These are phyloP conservation scores for Manis pentadactyla DNA, from an alignment of 2,797 vertebrate genomes.

Conservation along the genomic window DNA sequence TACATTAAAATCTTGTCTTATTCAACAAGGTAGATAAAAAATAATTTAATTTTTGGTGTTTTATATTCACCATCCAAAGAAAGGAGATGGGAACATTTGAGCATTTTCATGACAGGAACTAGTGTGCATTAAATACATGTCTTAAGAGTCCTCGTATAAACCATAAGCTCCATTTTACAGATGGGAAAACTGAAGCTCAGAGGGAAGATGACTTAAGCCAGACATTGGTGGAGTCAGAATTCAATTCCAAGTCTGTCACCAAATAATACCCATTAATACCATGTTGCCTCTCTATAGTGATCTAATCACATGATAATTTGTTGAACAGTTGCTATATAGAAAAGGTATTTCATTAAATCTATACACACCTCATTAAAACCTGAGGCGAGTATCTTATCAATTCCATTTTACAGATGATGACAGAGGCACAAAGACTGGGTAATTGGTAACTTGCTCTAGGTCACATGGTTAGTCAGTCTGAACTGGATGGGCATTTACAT, in stretches of 20 bases:
- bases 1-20: conserved; percentile 47
- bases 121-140: conserved; percentile 7
- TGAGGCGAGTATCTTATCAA: conserved; percentile 33
- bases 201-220: conserved; percentile 1
- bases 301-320: background rate
- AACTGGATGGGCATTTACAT: background rate
- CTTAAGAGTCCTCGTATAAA: conserved; percentile 15
- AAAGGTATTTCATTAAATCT: conserved; percentile 9
- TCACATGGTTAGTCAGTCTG: background rate
- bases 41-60: background rate
- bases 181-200: conserved; percentile 21
- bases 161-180: background rate
- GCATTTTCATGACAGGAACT: conserved; percentile 26
- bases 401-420: conserved; percentile 48
- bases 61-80: background rate
- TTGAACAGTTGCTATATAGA: background rate
- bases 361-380: conserved; percentile 24
- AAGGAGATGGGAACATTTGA: background rate
- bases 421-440: background rate
- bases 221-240: conserved; percentile 10
- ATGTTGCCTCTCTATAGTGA: background rate
- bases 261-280: background rate
- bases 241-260: background rate
- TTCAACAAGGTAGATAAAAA: conserved; percentile 50
- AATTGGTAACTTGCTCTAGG: background rate